Evolutionary conservation across 2,113 vertebrate genomes (phyloP).

Genomic region (Esox niger): DNA sequence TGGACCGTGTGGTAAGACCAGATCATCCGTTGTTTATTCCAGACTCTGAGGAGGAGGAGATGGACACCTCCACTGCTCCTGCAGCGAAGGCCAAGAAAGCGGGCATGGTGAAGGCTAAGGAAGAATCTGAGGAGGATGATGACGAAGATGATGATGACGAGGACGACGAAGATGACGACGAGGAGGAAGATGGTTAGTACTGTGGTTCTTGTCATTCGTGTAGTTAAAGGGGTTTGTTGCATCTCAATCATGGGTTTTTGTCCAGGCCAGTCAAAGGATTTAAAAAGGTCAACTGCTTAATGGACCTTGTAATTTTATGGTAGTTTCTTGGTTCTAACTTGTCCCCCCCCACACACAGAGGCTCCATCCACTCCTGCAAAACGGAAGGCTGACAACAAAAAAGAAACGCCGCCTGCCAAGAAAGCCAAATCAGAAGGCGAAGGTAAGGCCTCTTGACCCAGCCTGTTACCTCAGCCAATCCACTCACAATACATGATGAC

Average conservation of each 20-base stretch:
- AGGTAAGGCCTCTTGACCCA: slow-evolving; percentile 40
- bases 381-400: slow-evolving; percentile 72
- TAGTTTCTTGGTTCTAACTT: not conserved
- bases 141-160: slow-evolving; percentile 78
- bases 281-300: too few relatives aligned
- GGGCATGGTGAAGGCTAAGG: slow-evolving; percentile 79
- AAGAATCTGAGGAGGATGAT: slow-evolving; percentile 77
- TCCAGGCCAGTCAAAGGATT: too few relatives aligned
- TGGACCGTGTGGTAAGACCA: not conserved
- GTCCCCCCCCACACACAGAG: slow-evolving; percentile 24
- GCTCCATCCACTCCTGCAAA: slow-evolving; percentile 62
- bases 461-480: too few relatives aligned
- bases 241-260: too few relatives aligned
- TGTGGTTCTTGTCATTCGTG: not conserved
- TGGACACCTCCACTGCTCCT: slow-evolving; percentile 80
- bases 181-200: slow-evolving; percentile 63
- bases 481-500: slow-evolving; percentile 67
- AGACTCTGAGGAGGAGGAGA: slow-evolving; percentile 92
- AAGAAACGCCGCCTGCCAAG: slow-evolving; percentile 73
- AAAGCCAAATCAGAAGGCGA: slow-evolving; percentile 71
- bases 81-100: slow-evolving; percentile 82
- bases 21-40: slow-evolving; percentile 14
- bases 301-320: too few relatives aligned
- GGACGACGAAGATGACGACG: slow-evolving; percentile 75
- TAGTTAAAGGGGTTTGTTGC: too few relatives aligned